Conservation (phyloP, 2,888 invertebrate species). For the Sphaeridia pumilis region DNA sequence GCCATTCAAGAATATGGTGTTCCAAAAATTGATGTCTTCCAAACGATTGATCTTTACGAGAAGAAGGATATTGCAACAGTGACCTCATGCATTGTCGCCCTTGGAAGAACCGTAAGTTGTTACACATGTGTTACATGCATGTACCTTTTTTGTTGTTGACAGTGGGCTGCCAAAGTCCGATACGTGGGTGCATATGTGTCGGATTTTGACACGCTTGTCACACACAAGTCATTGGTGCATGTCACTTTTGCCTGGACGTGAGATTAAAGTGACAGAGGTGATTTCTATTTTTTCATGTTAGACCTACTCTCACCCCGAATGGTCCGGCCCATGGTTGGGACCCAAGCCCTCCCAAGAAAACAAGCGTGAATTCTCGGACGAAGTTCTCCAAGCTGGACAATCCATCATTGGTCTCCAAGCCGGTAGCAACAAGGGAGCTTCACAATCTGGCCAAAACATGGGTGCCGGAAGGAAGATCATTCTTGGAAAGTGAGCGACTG, state of each 20-base stretch:
- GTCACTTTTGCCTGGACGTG: too few relatives aligned
- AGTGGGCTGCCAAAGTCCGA: not conserved
- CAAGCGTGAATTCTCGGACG: constrained; percentile 88
- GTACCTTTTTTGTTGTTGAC: too few relatives aligned
- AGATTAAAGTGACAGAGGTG: not conserved
- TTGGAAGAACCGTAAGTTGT: constrained; percentile 63
- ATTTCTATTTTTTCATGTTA: constrained; percentile 39
- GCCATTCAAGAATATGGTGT: constrained; percentile 82
- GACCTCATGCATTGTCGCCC: constrained; percentile 69
- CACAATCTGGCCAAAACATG: constrained; percentile 79
- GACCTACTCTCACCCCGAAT: constrained; percentile 76
- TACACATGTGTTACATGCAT: too few relatives aligned
- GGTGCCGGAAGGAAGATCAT: constrained; percentile 84
- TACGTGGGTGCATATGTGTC: too few relatives aligned
- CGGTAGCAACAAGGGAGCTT: constrained; percentile 91
- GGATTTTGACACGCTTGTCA: too few relatives aligned
- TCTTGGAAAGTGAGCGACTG: constrained; percentile 66
- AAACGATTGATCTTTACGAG: constrained; percentile 93
- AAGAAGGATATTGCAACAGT: constrained; percentile 80
- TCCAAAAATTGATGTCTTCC: constrained; percentile 81
- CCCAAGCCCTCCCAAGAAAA: constrained; percentile 89
- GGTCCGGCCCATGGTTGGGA: constrained; percentile 77
- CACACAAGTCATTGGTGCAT: too few relatives aligned
- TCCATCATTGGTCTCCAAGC: constrained; percentile 88
- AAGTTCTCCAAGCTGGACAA: constrained; percentile 77